Evolutionary conservation across 2,797 vertebrate species (phyloP).

Genomic region (Luscinia luscinia): DNA sequence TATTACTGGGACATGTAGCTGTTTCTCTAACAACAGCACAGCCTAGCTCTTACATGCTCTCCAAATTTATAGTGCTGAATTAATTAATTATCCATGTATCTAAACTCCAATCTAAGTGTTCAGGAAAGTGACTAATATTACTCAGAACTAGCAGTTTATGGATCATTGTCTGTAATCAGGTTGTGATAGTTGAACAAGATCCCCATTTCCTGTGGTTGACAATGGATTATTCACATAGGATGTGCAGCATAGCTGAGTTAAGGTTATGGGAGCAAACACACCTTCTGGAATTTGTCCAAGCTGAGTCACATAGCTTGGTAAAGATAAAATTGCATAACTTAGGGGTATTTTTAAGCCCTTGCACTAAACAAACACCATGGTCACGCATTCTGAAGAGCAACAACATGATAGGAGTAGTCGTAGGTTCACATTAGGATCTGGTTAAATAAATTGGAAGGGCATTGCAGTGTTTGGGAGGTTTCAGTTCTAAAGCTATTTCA

Average conservation of each 20-base stretch:
- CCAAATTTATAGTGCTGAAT: neutral
- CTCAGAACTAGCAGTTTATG: slow-evolving; percentile 2
- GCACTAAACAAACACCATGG: neutral
- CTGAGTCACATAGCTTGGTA: slow-evolving; percentile 22
- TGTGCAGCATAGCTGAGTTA: neutral
- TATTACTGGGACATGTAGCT: neutral
- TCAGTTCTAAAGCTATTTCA: slow-evolving; percentile 46
- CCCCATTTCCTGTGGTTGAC: slow-evolving; percentile 21
- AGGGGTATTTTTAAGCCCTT: neutral
- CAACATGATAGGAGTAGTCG: neutral
- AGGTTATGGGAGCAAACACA: slow-evolving; percentile 12
- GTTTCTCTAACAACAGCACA: neutral
- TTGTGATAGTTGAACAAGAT: neutral
- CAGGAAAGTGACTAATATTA: neutral
- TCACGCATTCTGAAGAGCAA: neutral
- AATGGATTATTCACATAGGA: slow-evolving; percentile 36
- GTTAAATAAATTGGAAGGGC: neutral
- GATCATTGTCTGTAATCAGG: slow-evolving; percentile 19
- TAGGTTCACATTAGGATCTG: neutral
- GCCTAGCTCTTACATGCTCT: neutral
- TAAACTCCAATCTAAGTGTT: neutral
- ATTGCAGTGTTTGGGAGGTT: neutral
- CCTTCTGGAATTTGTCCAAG: neutral
- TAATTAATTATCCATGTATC: neutral
- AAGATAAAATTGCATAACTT: neutral